phyloP scores from a whole-genome alignment of 2,797 vertebrate species.

The Pygocentrus nattereri region DNA sequence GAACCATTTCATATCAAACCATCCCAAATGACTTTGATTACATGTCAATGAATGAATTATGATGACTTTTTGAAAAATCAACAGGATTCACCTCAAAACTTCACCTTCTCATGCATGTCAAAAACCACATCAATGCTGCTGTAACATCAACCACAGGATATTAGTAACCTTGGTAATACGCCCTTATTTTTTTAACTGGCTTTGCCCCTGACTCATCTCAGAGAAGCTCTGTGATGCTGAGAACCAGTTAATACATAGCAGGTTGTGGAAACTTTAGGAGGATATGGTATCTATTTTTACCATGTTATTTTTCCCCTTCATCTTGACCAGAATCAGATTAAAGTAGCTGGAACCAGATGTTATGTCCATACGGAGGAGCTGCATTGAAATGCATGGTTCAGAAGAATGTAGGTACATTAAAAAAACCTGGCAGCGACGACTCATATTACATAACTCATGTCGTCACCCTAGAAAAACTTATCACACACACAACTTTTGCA shows the following conservation, averaged over 20 bases:
- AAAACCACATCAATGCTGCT: slow-evolving; percentile 6
- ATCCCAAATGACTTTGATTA: too few species aligned
- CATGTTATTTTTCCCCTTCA: slow-evolving; percentile 27
- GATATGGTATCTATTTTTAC: slow-evolving; percentile 59
- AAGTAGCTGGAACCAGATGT: slow-evolving; percentile 55
- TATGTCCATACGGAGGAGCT: slow-evolving; percentile 12
- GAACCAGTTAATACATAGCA: slow-evolving; percentile 53
- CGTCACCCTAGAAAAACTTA: slow-evolving; percentile 15
- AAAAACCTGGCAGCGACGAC: slow-evolving; percentile 27
- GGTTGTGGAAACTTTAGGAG: slow-evolving; percentile 55
- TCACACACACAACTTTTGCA: not conserved
- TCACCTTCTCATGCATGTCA: too few species aligned
- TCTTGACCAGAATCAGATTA: slow-evolving; percentile 49
- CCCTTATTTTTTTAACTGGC: not conserved
- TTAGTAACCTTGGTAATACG: not conserved
- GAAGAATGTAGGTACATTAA: slow-evolving; percentile 30
- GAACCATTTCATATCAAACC: too few species aligned
- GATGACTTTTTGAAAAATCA: too few species aligned
- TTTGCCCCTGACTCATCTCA: not conserved
- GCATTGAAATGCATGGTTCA: slow-evolving; percentile 12
- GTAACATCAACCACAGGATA: not conserved
- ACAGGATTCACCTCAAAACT: too few species aligned
- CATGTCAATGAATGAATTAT: too few species aligned
- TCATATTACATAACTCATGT: slow-evolving; percentile 32
- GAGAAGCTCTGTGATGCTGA: slow-evolving; percentile 41